phyloP scores from a whole-genome alignment of 2,113 vertebrate species.

The Chionis minor region DNA sequence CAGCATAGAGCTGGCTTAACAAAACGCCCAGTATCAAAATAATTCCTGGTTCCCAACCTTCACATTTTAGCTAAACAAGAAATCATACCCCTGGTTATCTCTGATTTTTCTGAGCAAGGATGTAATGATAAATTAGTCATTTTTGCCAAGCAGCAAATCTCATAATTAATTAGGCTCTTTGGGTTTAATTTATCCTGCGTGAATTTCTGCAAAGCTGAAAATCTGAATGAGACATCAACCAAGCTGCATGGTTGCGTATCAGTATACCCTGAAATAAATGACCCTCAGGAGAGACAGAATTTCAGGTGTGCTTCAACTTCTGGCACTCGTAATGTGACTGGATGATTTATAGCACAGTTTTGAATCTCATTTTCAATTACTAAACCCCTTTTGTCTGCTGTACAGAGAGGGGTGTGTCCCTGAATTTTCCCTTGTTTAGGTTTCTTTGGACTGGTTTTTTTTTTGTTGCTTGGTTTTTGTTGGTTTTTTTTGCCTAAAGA shows the following conservation, averaged over 20 bases:
- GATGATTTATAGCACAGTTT: background rate
- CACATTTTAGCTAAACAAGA: background rate
- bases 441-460: too few species aligned
- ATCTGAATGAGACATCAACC: background rate
- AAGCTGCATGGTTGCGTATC: background rate
- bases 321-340: background rate
- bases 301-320: background rate
- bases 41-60: background rate
- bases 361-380: background rate
- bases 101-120: background rate
- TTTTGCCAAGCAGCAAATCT: background rate
- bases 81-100: background rate
- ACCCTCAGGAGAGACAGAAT: background rate
- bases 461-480: background rate
- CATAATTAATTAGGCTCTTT: background rate
- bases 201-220: background rate
- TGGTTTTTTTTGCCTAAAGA: background rate
- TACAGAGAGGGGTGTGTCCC: too few species aligned
- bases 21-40: background rate
- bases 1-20: background rate
- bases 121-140: background rate
- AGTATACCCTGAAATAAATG: background rate
- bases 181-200: background rate
- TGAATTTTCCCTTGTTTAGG: background rate
- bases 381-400: background rate